Evolutionary conservation across 2,888 invertebrate genomes (phyloP), one percentile per base, ranked within the genome.

Genomic region (Phorcus lineatus): DNA sequence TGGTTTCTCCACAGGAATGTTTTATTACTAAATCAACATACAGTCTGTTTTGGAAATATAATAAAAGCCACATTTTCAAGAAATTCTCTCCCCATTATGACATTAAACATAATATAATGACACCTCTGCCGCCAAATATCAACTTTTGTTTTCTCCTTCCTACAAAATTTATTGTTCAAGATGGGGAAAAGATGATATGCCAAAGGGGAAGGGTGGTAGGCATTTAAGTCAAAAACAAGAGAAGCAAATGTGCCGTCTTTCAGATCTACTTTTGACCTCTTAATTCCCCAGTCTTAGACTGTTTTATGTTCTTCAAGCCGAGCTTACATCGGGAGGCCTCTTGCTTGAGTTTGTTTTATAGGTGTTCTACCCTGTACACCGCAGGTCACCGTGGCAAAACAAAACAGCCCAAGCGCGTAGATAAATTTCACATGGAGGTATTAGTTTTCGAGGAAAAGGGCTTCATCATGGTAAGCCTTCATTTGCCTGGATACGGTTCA

Each of bases 41-140:
- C 28, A 62, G 62, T 28, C 28, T 62, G 22, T 28, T 62, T 24
- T 24, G 62, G 28, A 62, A 62, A 62, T 24, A 62, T 28, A 62
- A 62, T 62, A 62, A 62, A 62, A 62, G 24, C 28, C 62, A 62
- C 62, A 62, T 62, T 62, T 62, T 17, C 28, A 17, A 6, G 62
- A 24, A 62, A 62, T 28, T 24, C 17, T 62, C 28, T 62, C 28
- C 24, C 24, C 62, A 24, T 62, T 28, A 62, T 62, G 62, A 62
- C 62, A 62, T 62, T 62, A 62, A 62, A 62, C 62, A 62, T 62
- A 62, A 62, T 62, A 62, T 62, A 62, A 28, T 19, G 62, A 62
- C 28, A 28, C 62, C 62, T 62, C 28, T 62, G 24, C 28, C n/a
- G 62, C 62, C 28, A 28, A 62, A 62, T 62, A 62, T 62, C 62